Base-by-base conservation (phyloP, 1,140 invertebrate species). In the Anthonomus grandis region DNA sequence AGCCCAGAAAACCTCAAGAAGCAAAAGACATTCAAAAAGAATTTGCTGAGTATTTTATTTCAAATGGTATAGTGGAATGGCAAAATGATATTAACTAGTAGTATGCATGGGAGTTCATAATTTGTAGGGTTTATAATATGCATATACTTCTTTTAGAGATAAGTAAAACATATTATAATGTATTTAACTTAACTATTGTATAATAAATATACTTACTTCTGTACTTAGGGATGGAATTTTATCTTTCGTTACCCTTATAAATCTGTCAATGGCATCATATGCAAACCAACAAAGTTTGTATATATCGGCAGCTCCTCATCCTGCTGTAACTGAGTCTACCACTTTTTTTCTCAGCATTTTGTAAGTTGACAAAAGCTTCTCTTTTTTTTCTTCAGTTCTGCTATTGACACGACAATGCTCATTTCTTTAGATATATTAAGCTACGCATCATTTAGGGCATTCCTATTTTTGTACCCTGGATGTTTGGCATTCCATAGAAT, bases 221-320 rank as follows among this genome's bases (percentile, higher is more conserved):
- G 17, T 13, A 49, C 21, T 52, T 37, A 34, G 31, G 19, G 34
- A 52, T 42, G 15, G 21, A 15, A 49, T 47, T 55, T 31, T 47
- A 19, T 45, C 23, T 34, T 52, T 44, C 38, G 25, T 44, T 23
- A 39, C 58, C 25, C 52, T 45, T 44, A 68, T 55, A 57, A 65
- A 68, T 38, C 38, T 15, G 37, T 68, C 66, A 65, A 69, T 68
- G 37, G 49, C 45, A 36, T 68, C 57, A 49, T 63, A 71, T 27
- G 64, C 64, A 42, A 71, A 71, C 69, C 65, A 70, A 47, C 65
- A 54, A 31, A 64, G 66, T 27, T 65, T 65, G 34, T 64, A 70
- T 23, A 69, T 38, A 53, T 70, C 62, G 17, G 62, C 59, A 6
- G 25, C 42, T 47, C 60, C 59, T 47, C 59, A 57, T 54, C 62